A percentile compares a stretch with the other conserved stretches of the same genome.
phyloP scores from a whole-genome alignment of 2,797 vertebrate species.

The Tapera naevia region DNA sequence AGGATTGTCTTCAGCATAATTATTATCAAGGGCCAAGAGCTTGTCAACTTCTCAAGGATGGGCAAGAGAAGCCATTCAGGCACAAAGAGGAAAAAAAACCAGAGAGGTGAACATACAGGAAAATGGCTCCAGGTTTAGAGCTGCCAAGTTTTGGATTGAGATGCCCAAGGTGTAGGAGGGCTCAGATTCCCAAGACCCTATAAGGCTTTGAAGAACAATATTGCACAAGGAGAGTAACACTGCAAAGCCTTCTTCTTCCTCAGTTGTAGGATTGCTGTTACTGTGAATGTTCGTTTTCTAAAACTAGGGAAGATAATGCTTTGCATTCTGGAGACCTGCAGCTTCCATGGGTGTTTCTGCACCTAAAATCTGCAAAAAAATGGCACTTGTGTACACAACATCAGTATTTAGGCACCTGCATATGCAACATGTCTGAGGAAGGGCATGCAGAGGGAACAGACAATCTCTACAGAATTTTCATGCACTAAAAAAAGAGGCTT shows the following conservation, averaged over 20 bases:
- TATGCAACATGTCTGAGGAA: background rate
- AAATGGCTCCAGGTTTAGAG: fast-evolving
- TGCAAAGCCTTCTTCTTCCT: background rate
- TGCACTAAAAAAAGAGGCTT: background rate
- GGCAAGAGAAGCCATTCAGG: background rate
- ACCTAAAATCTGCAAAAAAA: background rate
- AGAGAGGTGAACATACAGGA: background rate
- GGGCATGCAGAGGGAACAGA: background rate
- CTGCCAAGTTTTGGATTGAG: background rate
- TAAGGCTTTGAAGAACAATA: background rate
- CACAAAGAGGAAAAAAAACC: background rate
- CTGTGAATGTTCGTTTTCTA: fast-evolving
- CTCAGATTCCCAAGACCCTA: background rate
- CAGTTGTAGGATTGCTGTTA: background rate
- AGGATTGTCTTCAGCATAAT: background rate
- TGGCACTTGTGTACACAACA: background rate
- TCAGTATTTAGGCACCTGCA: background rate
- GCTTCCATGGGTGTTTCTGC: background rate
- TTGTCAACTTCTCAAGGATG: background rate
- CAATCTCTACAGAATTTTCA: background rate
- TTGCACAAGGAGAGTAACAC: background rate
- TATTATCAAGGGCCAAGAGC: background rate
- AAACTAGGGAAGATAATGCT: background rate
- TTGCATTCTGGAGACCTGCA: background rate
- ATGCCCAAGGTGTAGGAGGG: background rate